phyloP scores from a whole-genome alignment of 2,888 invertebrate species.

The Capitulum mitella region DNA sequence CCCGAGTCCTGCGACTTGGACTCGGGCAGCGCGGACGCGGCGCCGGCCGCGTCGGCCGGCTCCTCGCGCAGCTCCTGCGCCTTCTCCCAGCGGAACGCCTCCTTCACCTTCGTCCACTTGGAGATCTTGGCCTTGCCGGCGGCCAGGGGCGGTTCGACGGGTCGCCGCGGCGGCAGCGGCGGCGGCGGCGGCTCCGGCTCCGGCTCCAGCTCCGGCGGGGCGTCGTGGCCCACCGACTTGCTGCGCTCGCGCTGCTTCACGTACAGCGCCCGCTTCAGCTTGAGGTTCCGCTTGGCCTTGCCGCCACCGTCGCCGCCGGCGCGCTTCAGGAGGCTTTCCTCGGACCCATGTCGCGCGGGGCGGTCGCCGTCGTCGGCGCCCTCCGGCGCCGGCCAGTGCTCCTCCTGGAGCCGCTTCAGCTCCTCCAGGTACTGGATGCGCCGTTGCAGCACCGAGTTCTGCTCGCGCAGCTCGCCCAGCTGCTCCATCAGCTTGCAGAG shows the following conservation, averaged over 20 bases:
- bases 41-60: not conserved
- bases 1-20: slow-evolving; percentile 47
- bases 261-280: slow-evolving; percentile 31
- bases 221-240: slow-evolving; percentile 60
- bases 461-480: slow-evolving; percentile 61
- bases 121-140: slow-evolving; percentile 55
- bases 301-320: slow-evolving; percentile 37
- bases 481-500: slow-evolving; percentile 69
- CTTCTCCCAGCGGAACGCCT: slow-evolving; percentile 78
- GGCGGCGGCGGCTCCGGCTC: slow-evolving; percentile 20
- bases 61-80: slow-evolving; percentile 50
- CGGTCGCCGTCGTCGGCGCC: slow-evolving; percentile 25
- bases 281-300: slow-evolving; percentile 33
- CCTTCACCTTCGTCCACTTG: slow-evolving; percentile 84
- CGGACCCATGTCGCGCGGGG: slow-evolving; percentile 48
- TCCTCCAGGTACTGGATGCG: slow-evolving; percentile 65
- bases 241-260: slow-evolving; percentile 52
- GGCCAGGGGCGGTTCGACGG: not conserved
- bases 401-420: slow-evolving; percentile 56
- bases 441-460: slow-evolving; percentile 60
- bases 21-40: slow-evolving; percentile 37
- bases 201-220: slow-evolving; percentile 3
- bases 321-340: slow-evolving; percentile 51
- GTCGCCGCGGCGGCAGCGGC: slow-evolving; percentile 5
- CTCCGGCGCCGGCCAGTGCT: slow-evolving; percentile 45